Evolutionary conservation across 2,797 vertebrate species (phyloP), one percentile per base, ranked within the genome.

Genomic region (Pseudochaenichthys georgianus): DNA sequence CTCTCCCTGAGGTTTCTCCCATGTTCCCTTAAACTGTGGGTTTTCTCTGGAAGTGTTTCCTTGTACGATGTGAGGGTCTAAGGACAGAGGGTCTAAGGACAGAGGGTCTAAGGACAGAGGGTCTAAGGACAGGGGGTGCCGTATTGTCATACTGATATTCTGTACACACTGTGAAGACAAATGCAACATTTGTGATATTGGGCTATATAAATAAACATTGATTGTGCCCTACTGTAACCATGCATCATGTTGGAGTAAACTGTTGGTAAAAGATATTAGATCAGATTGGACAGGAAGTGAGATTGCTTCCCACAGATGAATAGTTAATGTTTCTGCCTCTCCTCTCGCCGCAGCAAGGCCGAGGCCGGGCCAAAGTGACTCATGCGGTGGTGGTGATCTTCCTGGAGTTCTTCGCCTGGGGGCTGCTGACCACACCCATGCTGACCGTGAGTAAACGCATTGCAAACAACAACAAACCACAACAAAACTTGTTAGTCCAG

Each of bases 301-400:
- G 31, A 31, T 53, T 17, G 0, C 0, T 21, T 17, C 13, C 50
- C 34, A 0, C 51, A 46, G 71, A 67, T 65, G 54, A 74, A 63
- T 58, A 23, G 17, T 73, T 72, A 16, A 76, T 64, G 62, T 50
- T 50, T 54, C 2, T 63, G 10, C 3, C 3, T 58, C 13, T 81
- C 7, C 58, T 48, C n/a, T 45, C 3, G 1, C 67, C 8, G 1
- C 77, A 96, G 94, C 95, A 95, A 88, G 95, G 94, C 83, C 95
- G 96, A 63, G 95, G 96, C 64, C 95, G 95, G 55, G 97, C 97
- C 54, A 96, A 93, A 92, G 97, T 99, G 73, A 94, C 95, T 86
- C 98, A 99, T 0, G 98, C 98, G 0, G 97, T 98, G 67, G 96
- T 99, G n/a, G 97, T 99, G 82, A 98, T 99, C 94, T 99, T 99